Evolutionary conservation across 1,140 invertebrate genomes (phyloP), one percentile per base, ranked within the genome.

Genomic region (Caligus rogercresseyi): DNA sequence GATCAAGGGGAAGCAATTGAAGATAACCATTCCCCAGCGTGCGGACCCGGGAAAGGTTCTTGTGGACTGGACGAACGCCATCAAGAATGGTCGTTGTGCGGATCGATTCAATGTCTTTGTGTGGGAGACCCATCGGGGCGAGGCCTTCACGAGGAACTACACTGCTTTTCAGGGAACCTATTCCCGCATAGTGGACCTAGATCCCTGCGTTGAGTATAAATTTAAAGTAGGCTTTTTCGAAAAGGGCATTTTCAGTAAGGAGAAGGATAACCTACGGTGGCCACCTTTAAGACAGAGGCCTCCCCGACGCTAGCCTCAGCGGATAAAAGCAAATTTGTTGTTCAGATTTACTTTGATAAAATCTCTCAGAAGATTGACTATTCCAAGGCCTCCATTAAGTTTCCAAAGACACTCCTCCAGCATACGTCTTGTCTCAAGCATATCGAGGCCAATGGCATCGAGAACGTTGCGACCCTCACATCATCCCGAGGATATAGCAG

Each of bases 181-280:
- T n/a, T 43, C 31, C 7, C 31, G 31, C 7, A 43, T 43, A 7
- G 31, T 43, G 7, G 31, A 43, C 7, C 31, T 60, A 15, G 57
- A 60, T 11, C 57, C 57, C 2, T 60, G 57, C n/a, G 57, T 60
- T 2, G 57, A 60, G 23, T 60, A 60, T 25, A 23, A 60, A 11
- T 60, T 60, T n/a, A 16, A 25, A n/a, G 24, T 60, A n/a, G 57
- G 25, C 15, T 31, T 60, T n/a, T 18, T 53, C 1, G 57, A 60
- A 43, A 60, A 43, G 15, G 24, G 43, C n/a, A 18, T 25, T 18
- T 43, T 60, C 51, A n/a, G 57, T 19, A 31, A 21, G 2, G 57
- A 60, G 3, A 43, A 26, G 25, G 20, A 60, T 14, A 16, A 26
- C n/a, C 57, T 18, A 43, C 18, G 15, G 16, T 43, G 1, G 26